A percentile compares a stretch with the other conserved stretches of the same genome.
phyloP scores from a whole-genome alignment of 2,113 vertebrate genomes.

The Eleginops maclovinus region DNA sequence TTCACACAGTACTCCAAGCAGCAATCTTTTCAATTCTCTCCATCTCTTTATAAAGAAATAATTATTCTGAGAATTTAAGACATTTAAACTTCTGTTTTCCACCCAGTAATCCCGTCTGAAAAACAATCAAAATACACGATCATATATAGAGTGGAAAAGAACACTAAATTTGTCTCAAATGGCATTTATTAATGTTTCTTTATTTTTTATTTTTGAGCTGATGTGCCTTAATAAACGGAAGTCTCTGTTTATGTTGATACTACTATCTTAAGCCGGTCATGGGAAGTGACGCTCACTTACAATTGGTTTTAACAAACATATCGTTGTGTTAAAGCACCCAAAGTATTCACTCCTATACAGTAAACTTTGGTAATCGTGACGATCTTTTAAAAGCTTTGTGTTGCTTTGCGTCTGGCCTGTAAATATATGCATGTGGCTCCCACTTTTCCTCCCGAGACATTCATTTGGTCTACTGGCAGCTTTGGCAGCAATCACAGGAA shows the following conservation, averaged over 20 bases:
- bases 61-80: neutral
- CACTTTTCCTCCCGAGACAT: constrained; percentile 31
- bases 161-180: neutral
- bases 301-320: neutral
- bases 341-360: no score
- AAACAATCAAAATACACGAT: neutral
- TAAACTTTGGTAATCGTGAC: neutral
- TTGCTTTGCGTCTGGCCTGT: constrained; percentile 22
- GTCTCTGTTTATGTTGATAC: neutral
- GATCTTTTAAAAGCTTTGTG: constrained; percentile 5
- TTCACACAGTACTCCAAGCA: neutral
- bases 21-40: neutral
- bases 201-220: neutral
- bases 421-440: constrained; percentile 30
- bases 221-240: neutral
- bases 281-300: neutral
- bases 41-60: neutral
- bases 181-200: neutral
- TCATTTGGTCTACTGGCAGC: constrained; percentile 44
- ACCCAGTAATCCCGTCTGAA: neutral
- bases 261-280: neutral
- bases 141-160: neutral
- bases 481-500: constrained; percentile 50
- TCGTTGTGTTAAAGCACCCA: neutral
- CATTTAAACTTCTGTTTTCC: neutral